Evolutionary conservation across 2,888 invertebrate species (phyloP).

Genomic region (Melinopterus prodromus): DNA sequence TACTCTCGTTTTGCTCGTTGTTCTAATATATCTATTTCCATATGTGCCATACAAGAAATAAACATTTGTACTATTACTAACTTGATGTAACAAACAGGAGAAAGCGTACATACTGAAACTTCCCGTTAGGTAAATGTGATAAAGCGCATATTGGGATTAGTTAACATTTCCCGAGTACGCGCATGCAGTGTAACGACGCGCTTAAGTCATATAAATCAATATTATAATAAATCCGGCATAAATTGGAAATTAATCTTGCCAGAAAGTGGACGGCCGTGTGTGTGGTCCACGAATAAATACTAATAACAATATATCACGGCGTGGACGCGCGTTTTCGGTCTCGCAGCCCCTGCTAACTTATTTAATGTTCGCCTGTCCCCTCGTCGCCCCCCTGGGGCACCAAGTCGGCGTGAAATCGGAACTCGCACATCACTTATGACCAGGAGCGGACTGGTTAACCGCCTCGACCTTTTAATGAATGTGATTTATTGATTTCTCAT

Average conservation of each 20-base stretch:
- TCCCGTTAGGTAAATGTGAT: not conserved
- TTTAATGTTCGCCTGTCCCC: conserved; percentile 44
- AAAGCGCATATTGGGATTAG: not conserved
- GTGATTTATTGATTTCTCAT: not conserved
- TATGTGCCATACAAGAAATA: no score
- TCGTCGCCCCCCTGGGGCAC: not conserved
- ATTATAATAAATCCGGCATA: conserved; percentile 44
- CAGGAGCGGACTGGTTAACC: not conserved
- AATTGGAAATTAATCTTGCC: conserved; percentile 44
- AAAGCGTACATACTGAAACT: not conserved
- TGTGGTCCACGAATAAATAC: conserved; percentile 43
- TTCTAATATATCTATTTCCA: no score
- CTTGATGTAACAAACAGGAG: not conserved
- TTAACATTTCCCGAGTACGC: not conserved
- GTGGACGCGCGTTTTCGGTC: conserved; percentile 19
- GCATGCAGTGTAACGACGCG: conserved; percentile 35
- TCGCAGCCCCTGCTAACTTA: conserved; percentile 42
- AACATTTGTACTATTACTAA: no score
- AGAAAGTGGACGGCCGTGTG: conserved; percentile 37
- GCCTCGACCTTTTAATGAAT: not conserved
- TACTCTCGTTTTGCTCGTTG: no score
- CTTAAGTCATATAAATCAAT: conserved; percentile 45
- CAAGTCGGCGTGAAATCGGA: not conserved
- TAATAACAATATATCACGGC: conserved; percentile 43
- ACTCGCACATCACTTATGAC: not conserved